Base-by-base conservation (phyloP, 2,888 invertebrate species). In the Hipparchia sbordonii region DNA sequence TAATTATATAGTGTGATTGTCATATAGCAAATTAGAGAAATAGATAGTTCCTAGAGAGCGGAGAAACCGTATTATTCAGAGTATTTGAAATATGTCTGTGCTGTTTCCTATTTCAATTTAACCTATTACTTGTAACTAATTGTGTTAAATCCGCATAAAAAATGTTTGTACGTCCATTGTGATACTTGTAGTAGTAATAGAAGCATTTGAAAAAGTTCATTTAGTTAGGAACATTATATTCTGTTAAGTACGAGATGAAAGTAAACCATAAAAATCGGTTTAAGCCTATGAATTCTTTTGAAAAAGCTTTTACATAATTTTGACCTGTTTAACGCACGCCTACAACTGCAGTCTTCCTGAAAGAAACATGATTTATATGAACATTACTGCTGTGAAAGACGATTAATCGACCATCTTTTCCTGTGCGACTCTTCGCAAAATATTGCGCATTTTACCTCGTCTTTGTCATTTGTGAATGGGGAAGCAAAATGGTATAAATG, bases 401-500 rank as follows among this genome's bases (percentile, higher is more conserved):
- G 74, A 74, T 68, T 69, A 68, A 72, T 72, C 67, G 68, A 72
- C 52, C 70, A 66, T 71, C 65, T 52, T 73, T 73, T 57, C 68
- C 69, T 62, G 56, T 61, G 61, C 68, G 69, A 69, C 57, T 23
- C 51, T 72, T 33, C n/a, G 46, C 46, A 65, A 67, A 71, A 75
- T 75, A 74, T 74, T 72, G 66, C 71, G 62, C 67, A 68, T 69
- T 65, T 72, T 76, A 72, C 72, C 70, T 70, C 59, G 66, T 70
- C 74, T 72, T 77, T 72, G 72, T 77, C 72, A 72, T 74, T 72
- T 70, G 61, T 71, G 70, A 74, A 71, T 63, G 72, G 62, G 65
- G 66, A 71, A 61, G 57, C 70, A 72, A 74, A 73, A 70, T 56
- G 66, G 59, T 63, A 61, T 69, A 72, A 71, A 72, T 76, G 70